Percentiles rank a stretch among this genome's conserved stretches.
Evolutionary conservation across 2,797 vertebrate genomes (phyloP).

Genomic region (Gambusia yucatana): DNA sequence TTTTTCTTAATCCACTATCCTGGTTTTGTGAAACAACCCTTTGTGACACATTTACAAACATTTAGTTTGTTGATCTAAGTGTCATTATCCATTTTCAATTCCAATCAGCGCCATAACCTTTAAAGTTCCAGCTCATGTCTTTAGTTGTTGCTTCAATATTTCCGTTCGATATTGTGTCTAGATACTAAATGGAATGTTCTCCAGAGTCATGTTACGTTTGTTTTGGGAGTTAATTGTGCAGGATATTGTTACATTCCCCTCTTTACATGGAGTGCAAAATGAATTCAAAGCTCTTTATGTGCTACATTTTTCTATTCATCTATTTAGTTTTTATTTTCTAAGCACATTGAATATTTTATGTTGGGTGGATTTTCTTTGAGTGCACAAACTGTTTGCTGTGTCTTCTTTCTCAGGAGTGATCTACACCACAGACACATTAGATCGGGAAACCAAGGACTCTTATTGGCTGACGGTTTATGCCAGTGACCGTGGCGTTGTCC

Average conservation of each 20-base stretch:
- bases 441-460: constrained; percentile 92
- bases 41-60: too few relatives aligned
- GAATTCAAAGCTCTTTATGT: background rate
- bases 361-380: background rate
- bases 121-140: too few relatives aligned
- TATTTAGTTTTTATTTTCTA: background rate
- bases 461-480: constrained; percentile 97
- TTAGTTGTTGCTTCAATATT: too few relatives aligned
- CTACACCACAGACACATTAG: constrained; percentile 92
- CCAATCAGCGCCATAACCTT: too few relatives aligned
- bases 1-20: background rate
- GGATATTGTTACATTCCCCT: background rate
- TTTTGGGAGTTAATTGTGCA: background rate
- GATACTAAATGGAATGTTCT: background rate
- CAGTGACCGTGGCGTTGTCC: constrained; percentile 91
- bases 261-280: background rate
- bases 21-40: too few relatives aligned
- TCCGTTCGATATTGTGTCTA: background rate
- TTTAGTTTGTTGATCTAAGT: too few relatives aligned
- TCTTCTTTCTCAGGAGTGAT: constrained; percentile 84
- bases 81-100: too few relatives aligned
- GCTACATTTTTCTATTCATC: background rate
- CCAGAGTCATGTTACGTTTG: background rate
- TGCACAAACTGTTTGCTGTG: background rate
- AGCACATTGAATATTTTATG: background rate